phyloP scores from a whole-genome alignment of 2,797 vertebrate species.

The Bovichtus diacanthus region DNA sequence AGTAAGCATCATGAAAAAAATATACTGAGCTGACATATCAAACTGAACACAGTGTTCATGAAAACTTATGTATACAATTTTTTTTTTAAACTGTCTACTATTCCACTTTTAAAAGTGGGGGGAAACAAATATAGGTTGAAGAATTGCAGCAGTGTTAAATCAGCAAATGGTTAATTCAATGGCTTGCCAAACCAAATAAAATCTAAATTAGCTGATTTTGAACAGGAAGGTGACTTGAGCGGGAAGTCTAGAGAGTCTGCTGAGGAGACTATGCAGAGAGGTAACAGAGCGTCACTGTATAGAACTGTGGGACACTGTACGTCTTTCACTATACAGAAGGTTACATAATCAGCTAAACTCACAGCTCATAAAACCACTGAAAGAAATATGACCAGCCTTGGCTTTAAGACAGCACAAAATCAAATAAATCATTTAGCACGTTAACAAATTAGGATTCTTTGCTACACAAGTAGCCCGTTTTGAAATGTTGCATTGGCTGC shows the following conservation, averaged over 20 bases:
- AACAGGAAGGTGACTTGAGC: slow-evolving; percentile 61
- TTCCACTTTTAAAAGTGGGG: not conserved
- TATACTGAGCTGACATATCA: not conserved
- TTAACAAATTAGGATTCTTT: slow-evolving; percentile 23
- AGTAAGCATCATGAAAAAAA: not conserved
- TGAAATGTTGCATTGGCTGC: not conserved
- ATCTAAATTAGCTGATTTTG: slow-evolving; percentile 47
- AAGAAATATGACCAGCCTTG: slow-evolving; percentile 44
- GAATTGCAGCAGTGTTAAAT: slow-evolving; percentile 28
- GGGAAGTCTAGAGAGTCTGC: slow-evolving; percentile 47
- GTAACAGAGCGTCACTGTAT: slow-evolving; percentile 81
- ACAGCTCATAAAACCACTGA: slow-evolving; percentile 56
- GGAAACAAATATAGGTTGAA: not conserved
- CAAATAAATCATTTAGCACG: slow-evolving; percentile 25
- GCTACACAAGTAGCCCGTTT: not conserved
- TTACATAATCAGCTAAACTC: slow-evolving; percentile 70
- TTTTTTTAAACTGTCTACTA: not conserved
- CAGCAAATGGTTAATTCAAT: slow-evolving; percentile 34
- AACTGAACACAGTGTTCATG: not conserved
- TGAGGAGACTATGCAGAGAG: slow-evolving; percentile 39
- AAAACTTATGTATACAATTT: not conserved
- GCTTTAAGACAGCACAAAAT: slow-evolving; percentile 39
- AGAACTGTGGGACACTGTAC: slow-evolving; percentile 72
- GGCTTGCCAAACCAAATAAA: slow-evolving; percentile 46
- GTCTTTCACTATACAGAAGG: slow-evolving; percentile 75